Base-by-base conservation (phyloP, 2,113 vertebrate species). In the Ageneiosus marmoratus region DNA sequence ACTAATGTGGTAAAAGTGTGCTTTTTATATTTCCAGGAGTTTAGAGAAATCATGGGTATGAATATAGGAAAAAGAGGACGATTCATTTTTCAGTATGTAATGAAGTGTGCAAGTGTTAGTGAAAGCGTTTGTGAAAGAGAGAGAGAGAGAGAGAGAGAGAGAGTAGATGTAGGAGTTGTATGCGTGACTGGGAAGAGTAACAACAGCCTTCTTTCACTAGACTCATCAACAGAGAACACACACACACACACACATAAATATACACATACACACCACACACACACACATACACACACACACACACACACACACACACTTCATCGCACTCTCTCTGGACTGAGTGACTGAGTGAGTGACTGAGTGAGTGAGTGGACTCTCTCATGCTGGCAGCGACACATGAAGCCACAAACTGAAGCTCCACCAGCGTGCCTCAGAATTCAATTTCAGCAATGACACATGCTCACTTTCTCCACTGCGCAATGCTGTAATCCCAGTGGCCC, bases 121-220 rank as follows among this genome's bases (percentile, higher is more conserved):
- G 72, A 75, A 46, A 24, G 7, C n/a, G 63, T n/a, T n/a, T 73
- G 51, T 77, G 74, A 78, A 55, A 77, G 58, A 84, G 37, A 41
- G 37, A 41, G n/a, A n/a, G n/a, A n/a, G n/a, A n/a, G n/a, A n/a
- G n/a, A 41, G 2, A 41, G 37, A 41, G 88, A 44, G 53, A 91
- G 89, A 90, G 90, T 72, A 88, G 93, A 92, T 90, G 91, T 67
- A 53, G 88, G 84, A 86, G 87, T 90, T 89, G 72, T 80, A 88
- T 88, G 82, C 90, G 91, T 88, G 92, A 88, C 90, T 93, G 89
- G 91, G 92, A 92, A 89, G 82, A 85, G 87, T 89, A 92, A 89
- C 91, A 92, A 89, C 88, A 90, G 85, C 86, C 82, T 86, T 37
- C 75, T 90, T 90, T 88, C 88, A 91, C 90, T 91, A 89, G 86